Conservation (phyloP, 2,888 invertebrate species). For the Ornithoptera priamus region DNA sequence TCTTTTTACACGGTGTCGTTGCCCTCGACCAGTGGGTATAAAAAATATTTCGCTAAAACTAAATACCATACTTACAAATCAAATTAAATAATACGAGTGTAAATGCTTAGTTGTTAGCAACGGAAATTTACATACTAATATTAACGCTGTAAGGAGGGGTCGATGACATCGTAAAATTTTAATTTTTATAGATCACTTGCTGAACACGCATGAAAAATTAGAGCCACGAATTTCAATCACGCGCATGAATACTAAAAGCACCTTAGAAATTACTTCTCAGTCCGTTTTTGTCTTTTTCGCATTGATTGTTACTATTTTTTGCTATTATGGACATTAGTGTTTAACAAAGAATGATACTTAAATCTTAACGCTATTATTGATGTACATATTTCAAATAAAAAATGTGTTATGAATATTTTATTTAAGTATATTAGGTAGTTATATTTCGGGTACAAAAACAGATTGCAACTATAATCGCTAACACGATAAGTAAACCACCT, state of each 20-base stretch:
- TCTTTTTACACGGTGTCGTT: slow-evolving; percentile 58
- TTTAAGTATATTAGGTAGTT: too few species aligned
- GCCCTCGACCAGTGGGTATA: slow-evolving; percentile 53
- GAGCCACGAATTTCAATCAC: slow-evolving; percentile 19
- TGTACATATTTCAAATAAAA: background rate
- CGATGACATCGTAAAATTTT: slow-evolving; percentile 52
- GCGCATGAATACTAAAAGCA: slow-evolving; percentile 12
- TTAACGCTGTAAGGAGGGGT: slow-evolving; percentile 51
- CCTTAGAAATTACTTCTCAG: slow-evolving; percentile 19
- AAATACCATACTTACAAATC: slow-evolving; percentile 43
- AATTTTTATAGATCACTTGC: slow-evolving; percentile 32
- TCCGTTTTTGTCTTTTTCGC: background rate
- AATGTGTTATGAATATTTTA: too few species aligned
- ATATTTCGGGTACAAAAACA: too few species aligned
- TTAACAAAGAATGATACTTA: background rate
- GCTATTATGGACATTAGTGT: background rate
- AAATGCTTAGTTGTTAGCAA: slow-evolving; percentile 66
- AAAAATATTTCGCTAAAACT: slow-evolving; percentile 47
- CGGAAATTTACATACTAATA: slow-evolving; percentile 58
- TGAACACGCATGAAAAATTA: slow-evolving; percentile 23
- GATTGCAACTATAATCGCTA: background rate
- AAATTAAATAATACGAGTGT: slow-evolving; percentile 54
- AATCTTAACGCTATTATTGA: background rate
- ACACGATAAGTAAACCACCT: background rate
- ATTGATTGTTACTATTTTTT: background rate